Conservation (phyloP, 2,113 vertebrate species). For the Puma concolor region DNA sequence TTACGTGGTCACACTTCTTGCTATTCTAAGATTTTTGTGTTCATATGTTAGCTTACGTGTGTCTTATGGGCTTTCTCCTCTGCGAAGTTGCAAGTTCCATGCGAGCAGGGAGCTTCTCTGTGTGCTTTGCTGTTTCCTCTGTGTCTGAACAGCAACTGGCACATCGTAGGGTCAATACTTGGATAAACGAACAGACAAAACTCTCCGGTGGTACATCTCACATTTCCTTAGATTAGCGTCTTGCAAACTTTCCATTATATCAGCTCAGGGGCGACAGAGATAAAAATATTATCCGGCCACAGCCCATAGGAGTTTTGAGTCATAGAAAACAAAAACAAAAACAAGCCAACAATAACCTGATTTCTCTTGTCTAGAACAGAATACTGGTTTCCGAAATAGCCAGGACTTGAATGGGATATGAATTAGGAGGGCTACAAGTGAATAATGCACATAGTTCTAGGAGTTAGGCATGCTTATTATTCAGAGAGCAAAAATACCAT, state of each 20-base stretch:
- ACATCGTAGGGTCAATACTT: neutral
- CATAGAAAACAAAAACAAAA: neutral
- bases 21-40: neutral
- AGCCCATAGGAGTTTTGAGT: neutral
- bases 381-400: neutral
- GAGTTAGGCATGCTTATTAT: neutral
- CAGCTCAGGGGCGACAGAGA: neutral
- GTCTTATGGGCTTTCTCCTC: neutral
- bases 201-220: neutral
- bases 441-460: neutral
- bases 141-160: neutral
- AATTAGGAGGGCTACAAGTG: neutral
- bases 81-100: neutral
- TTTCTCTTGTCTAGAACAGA: neutral
- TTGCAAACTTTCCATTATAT: neutral
- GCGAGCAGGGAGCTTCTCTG: neutral
- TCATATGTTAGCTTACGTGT: neutral
- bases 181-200: neutral
- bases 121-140: neutral
- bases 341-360: neutral
- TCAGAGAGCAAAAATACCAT: neutral
- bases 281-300: neutral
- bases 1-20: neutral
- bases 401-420: neutral
- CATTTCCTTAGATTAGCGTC: neutral